Conservation (phyloP, 2,888 invertebrate species). For the Caradrina clavipalpis region DNA sequence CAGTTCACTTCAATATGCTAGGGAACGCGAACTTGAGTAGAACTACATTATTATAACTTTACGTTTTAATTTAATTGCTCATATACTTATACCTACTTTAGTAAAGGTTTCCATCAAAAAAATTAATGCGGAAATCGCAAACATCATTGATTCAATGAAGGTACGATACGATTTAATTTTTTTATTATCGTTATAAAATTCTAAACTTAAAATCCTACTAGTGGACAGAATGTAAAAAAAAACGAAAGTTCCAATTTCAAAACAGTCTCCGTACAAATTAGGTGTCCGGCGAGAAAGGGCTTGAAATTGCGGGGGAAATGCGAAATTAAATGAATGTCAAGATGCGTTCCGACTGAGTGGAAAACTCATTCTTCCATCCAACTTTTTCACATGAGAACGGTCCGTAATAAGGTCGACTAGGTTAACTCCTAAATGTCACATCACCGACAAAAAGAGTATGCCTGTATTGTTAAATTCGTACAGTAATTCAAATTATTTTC, state of each 20-base stretch:
- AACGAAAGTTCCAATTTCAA: constrained; percentile 37
- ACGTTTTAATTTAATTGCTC: not conserved
- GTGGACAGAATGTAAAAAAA: not conserved
- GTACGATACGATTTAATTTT: too few relatives aligned
- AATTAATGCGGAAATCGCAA: too few relatives aligned
- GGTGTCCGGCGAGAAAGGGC: constrained; percentile 18
- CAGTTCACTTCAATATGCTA: constrained; percentile 18
- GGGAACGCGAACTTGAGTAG: not conserved
- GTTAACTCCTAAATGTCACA: constrained; percentile 3
- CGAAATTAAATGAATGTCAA: constrained; percentile 56
- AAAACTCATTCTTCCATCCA: constrained; percentile 37
- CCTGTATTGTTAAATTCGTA: not conserved
- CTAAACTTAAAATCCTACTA: constrained; percentile 12
- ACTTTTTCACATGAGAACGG: constrained; percentile 19
- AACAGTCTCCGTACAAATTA: constrained; percentile 18
- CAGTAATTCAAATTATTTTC: not conserved
- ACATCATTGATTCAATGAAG: not conserved
- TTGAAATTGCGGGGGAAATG: constrained; percentile 29
- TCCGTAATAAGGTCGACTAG: constrained; percentile 17
- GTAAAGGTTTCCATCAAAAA: not conserved
- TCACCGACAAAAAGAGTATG: not conserved
- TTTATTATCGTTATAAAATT: not conserved
- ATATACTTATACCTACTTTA: not conserved
- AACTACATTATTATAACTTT: not conserved
- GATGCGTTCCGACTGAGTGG: constrained; percentile 42